Evolutionary conservation across 2,888 invertebrate genomes (phyloP).

Genomic region (Tenthredo distinguenda): DNA sequence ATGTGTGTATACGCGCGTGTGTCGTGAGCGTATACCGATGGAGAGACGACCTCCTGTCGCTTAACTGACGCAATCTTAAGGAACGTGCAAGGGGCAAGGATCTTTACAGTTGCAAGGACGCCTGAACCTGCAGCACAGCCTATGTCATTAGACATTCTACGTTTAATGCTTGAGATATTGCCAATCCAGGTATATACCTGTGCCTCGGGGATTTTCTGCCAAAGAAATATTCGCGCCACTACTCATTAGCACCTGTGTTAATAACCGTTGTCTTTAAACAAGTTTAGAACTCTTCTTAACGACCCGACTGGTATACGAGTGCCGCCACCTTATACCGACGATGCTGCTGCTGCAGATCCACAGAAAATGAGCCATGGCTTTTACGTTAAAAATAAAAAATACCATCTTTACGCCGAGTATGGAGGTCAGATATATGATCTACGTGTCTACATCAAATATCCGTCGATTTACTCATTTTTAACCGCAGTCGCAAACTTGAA

Average conservation of each 20-base stretch:
- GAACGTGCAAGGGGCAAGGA: conserved; percentile 73
- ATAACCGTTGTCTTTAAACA: conserved; percentile 28
- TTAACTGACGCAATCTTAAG: conserved; percentile 43
- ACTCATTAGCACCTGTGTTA: conserved; percentile 30
- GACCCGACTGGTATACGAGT: background rate
- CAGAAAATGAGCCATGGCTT: background rate
- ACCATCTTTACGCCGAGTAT: background rate
- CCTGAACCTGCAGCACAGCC: conserved; percentile 66
- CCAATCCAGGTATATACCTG: background rate
- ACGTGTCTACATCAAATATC: background rate
- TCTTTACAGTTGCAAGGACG: conserved; percentile 75
- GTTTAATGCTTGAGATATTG: conserved; percentile 25
- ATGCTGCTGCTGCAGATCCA: background rate
- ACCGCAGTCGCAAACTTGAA: background rate
- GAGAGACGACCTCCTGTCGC: conserved; percentile 43
- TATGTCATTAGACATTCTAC: conserved; percentile 59
- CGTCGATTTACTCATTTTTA: background rate
- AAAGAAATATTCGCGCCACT: background rate
- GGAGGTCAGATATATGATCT: background rate
- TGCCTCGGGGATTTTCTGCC: background rate
- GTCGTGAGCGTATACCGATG: background rate
- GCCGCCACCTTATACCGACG: background rate
- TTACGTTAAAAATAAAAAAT: background rate
- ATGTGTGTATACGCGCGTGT: background rate
- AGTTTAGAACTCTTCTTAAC: conserved; percentile 15